Conservation (phyloP, 2,888 invertebrate genomes). For the Phortica okadai region DNA sequence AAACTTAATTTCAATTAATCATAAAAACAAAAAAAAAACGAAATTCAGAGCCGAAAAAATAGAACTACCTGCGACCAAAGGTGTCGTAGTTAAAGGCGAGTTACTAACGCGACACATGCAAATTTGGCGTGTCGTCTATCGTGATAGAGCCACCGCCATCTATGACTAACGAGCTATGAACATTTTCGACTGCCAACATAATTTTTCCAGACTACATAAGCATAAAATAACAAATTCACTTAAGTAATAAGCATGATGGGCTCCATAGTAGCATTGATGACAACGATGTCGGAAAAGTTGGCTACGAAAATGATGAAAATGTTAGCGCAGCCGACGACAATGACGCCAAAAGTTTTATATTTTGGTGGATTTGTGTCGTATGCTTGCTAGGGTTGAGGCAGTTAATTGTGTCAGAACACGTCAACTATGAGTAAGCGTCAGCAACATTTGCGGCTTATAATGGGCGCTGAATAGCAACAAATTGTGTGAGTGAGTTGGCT, state of each 20-base stretch:
- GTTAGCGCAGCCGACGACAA: slow-evolving; percentile 49
- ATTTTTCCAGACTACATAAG: slow-evolving; percentile 49
- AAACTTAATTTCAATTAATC: slow-evolving; percentile 51
- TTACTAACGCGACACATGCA: background rate
- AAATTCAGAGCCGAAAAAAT: background rate
- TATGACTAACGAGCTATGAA: slow-evolving; percentile 39
- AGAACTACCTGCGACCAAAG: background rate
- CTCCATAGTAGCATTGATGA: background rate
- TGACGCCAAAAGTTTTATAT: slow-evolving; percentile 36
- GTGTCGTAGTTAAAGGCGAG: too few species aligned
- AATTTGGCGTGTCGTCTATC: background rate
- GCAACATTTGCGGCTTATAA: slow-evolving; percentile 34
- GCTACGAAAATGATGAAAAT: slow-evolving; percentile 1
- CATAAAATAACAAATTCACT: slow-evolving; percentile 56
- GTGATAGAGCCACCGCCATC: background rate
- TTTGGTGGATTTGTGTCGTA: slow-evolving; percentile 31
- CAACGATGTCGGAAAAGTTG: slow-evolving; percentile 21
- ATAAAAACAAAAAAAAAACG: slow-evolving; percentile 5
- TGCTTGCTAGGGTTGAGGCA: slow-evolving; percentile 40
- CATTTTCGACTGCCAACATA: slow-evolving; percentile 50
- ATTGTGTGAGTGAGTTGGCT: slow-evolving; percentile 40
- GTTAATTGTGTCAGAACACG: slow-evolving; percentile 61
- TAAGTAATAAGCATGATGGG: slow-evolving; percentile 52
- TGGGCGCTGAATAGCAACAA: background rate
- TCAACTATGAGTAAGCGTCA: slow-evolving; percentile 51